Conservation (phyloP, 2,888 invertebrate species). For the Nomada fabriciana region DNA sequence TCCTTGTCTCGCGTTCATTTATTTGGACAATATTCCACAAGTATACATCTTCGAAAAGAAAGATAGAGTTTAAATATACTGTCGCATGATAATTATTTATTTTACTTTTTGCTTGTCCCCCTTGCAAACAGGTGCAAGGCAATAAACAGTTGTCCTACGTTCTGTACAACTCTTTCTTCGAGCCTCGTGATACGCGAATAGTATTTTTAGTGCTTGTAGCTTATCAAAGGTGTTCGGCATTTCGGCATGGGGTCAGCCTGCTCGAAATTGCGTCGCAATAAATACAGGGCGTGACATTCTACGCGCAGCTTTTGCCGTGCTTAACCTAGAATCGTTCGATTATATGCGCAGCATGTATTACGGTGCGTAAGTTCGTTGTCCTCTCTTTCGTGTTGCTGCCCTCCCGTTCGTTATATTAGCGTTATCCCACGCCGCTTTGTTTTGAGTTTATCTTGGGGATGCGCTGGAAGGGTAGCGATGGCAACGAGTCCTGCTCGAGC, state of each 20-base stretch:
- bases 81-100: no score
- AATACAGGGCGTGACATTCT: slow-evolving; percentile 58
- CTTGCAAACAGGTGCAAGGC: no score
- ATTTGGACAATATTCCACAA: no score
- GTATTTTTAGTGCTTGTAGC: background rate
- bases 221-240: slow-evolving; percentile 35
- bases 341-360: slow-evolving; percentile 65
- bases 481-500: slow-evolving; percentile 1
- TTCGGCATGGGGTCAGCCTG: background rate
- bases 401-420: slow-evolving; percentile 62
- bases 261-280: slow-evolving; percentile 51
- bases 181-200: slow-evolving; percentile 1
- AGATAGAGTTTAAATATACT: no score
- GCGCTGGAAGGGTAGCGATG: slow-evolving; percentile 28
- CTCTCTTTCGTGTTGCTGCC: slow-evolving; percentile 66
- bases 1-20: no score
- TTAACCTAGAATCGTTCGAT: slow-evolving; percentile 67
- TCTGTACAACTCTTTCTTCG: no score
- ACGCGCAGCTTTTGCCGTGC: slow-evolving; percentile 56
- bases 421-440: slow-evolving; percentile 61
- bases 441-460: slow-evolving; percentile 62
- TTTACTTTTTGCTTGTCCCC: no score
- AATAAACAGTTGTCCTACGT: no score
- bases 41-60: no score
- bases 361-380: slow-evolving; percentile 72